Percentiles rank a stretch among this genome's conserved stretches.
Evolutionary conservation across 1,140 invertebrate species (phyloP).

Genomic region (Drosophila nigrodunni): DNA sequence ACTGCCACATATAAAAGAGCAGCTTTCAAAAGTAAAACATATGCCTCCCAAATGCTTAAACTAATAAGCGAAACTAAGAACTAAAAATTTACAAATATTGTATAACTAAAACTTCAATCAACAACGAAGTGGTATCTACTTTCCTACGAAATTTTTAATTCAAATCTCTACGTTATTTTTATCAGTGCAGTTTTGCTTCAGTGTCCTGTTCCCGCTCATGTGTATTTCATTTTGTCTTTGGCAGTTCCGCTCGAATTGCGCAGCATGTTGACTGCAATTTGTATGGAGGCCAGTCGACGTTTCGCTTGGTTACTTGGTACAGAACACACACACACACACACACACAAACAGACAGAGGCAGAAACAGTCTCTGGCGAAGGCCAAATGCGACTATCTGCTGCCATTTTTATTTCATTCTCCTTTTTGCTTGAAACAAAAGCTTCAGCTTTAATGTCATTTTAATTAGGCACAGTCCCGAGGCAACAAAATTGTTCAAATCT

Average conservation of each 20-base stretch:
- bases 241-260: slow-evolving; percentile 79
- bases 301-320: slow-evolving; percentile 68
- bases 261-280: slow-evolving; percentile 82
- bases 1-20: too few species aligned
- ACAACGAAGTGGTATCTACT: too few species aligned
- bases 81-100: too few species aligned
- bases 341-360: too few species aligned
- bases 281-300: slow-evolving; percentile 65
- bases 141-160: too few species aligned
- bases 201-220: slow-evolving; percentile 58
- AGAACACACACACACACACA: background rate
- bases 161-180: too few species aligned
- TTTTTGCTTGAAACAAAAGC: slow-evolving; percentile 37
- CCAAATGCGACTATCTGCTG: slow-evolving; percentile 46
- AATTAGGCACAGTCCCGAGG: slow-evolving; percentile 68
- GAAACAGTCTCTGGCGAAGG: slow-evolving; percentile 48
- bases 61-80: too few species aligned
- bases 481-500: slow-evolving; percentile 70
- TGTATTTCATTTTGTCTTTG: slow-evolving; percentile 82
- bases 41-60: too few species aligned
- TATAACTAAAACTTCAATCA: too few species aligned
- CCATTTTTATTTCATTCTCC: background rate
- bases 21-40: too few species aligned
- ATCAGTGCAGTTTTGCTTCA: slow-evolving; percentile 30
- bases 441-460: slow-evolving; percentile 76